Conservation (phyloP, 2,888 invertebrate genomes). For the Asteroscopus sphinx region DNA sequence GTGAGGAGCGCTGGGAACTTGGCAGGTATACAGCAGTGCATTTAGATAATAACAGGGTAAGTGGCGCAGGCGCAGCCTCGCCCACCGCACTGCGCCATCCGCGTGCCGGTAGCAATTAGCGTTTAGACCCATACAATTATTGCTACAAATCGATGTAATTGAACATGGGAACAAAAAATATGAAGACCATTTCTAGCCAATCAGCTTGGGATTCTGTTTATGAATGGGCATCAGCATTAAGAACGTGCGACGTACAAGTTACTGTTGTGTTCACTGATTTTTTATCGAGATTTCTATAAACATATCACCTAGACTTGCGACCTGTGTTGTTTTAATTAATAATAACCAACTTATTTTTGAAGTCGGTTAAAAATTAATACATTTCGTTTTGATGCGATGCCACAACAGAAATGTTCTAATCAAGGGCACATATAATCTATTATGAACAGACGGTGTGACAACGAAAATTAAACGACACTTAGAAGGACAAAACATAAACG, state of each 20-base stretch:
- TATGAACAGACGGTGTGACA: constrained; percentile 79
- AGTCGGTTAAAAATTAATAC: constrained; percentile 19
- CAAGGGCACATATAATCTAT: constrained; percentile 83
- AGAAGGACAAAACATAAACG: constrained; percentile 79
- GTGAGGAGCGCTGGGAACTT: constrained; percentile 54
- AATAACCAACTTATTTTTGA: too few relatives aligned
- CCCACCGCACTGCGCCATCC: constrained; percentile 54
- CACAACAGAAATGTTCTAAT: constrained; percentile 68
- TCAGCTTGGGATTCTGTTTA: constrained; percentile 32
- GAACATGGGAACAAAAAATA: constrained; percentile 52
- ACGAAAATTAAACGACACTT: constrained; percentile 87
- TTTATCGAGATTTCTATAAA: neutral
- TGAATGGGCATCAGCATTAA: constrained; percentile 38
- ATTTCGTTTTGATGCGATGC: constrained; percentile 13
- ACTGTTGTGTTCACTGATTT: neutral
- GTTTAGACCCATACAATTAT: constrained; percentile 76
- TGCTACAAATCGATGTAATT: constrained; percentile 64
- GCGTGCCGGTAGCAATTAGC: constrained; percentile 79
- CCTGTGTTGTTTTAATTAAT: constrained; percentile 9
- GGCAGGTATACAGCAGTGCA: constrained; percentile 66
- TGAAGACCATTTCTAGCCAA: constrained; percentile 42
- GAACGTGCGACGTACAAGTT: constrained; percentile 10
- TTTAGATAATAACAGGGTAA: constrained; percentile 74
- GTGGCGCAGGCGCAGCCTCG: constrained; percentile 61
- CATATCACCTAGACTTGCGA: neutral